Conservation (phyloP, 2,888 invertebrate genomes). For the Slavum lentiscoides region DNA sequence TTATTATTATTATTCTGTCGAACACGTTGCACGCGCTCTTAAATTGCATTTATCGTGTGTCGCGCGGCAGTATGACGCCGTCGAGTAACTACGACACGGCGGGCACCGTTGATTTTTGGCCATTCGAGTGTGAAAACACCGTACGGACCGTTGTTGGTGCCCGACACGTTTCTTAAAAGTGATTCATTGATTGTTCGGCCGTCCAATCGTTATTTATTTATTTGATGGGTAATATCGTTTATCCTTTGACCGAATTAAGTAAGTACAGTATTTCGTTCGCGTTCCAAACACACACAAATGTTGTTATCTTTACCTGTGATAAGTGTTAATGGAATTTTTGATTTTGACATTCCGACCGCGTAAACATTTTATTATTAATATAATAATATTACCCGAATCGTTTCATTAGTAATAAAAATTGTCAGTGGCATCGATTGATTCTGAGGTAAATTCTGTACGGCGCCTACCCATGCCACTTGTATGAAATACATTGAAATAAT, state of each 20-base stretch:
- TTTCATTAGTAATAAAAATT: no score
- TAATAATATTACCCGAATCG: no score
- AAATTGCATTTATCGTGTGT: background rate
- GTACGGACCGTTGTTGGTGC: background rate
- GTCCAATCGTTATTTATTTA: background rate
- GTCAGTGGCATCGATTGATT: no score
- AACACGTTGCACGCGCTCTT: background rate
- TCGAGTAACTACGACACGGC: background rate
- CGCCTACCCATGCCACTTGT: no score
- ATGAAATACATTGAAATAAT: no score
- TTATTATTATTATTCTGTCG: background rate
- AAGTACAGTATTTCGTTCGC: slow-evolving; percentile 2
- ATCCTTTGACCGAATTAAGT: slow-evolving; percentile 20
- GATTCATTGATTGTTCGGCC: no score
- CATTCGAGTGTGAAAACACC: background rate
- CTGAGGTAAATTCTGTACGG: no score
- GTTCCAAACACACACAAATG: background rate
- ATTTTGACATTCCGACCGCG: no score
- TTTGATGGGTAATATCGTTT: slow-evolving; percentile 21
- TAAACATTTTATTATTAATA: no score
- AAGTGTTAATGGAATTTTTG: no score
- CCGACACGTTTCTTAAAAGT: no score
- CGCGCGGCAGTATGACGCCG: background rate
- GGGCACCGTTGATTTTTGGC: background rate
- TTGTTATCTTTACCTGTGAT: no score